phyloP scores from a whole-genome alignment of 2,113 vertebrate species.

The Perognathus longimembris region DNA sequence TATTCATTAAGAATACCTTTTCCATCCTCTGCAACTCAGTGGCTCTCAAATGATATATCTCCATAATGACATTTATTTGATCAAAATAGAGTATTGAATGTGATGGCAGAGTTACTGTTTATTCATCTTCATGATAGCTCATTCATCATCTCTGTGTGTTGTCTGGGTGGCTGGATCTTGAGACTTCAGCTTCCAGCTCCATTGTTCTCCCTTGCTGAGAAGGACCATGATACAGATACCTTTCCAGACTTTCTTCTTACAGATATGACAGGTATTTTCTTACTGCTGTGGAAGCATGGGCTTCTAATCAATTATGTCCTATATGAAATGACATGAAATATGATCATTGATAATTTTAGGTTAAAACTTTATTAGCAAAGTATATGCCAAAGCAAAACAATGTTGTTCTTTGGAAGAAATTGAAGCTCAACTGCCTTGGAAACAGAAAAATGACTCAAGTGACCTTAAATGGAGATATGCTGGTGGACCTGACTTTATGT shows the following conservation, averaged over 20 bases:
- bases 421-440: not conserved
- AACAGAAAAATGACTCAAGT: slow-evolving; percentile 22
- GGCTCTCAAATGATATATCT: slow-evolving; percentile 64
- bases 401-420: not conserved
- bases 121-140: slow-evolving; percentile 67
- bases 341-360: not conserved
- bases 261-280: not conserved
- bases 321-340: not conserved
- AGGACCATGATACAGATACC: too few relatives aligned
- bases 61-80: slow-evolving; percentile 71
- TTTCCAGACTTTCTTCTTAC: not conserved
- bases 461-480: not conserved
- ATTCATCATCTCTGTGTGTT: slow-evolving; percentile 59
- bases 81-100: slow-evolving; percentile 69
- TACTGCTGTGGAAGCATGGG: not conserved
- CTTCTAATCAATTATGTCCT: slow-evolving; percentile 11
- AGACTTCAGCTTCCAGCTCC: not conserved
- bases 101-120: slow-evolving; percentile 65
- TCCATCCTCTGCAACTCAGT: slow-evolving; percentile 55
- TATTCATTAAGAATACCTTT: slow-evolving; percentile 57
- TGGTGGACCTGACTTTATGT: not conserved
- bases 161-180: slow-evolving; percentile 1
- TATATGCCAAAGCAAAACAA: not conserved
- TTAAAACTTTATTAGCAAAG: not conserved
- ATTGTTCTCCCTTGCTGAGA: not conserved